Conservation (phyloP, 1,140 invertebrate species). For the Pararge aegeria region DNA sequence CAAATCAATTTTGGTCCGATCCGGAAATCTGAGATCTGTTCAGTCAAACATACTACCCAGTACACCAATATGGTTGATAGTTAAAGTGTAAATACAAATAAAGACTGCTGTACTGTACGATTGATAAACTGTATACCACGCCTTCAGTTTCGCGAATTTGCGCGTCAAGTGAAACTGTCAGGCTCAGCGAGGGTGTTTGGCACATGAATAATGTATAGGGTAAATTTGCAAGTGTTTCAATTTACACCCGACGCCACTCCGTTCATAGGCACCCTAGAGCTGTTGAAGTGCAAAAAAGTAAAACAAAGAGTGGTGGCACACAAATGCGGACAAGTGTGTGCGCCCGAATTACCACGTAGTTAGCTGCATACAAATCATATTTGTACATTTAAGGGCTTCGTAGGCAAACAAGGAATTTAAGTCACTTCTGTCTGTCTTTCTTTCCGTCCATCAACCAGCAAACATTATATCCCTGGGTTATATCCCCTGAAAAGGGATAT, state of each 20-base stretch:
- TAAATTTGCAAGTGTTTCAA: constrained; percentile 79
- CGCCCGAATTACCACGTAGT: constrained; percentile 41
- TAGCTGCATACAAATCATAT: constrained; percentile 4
- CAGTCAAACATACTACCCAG: too few species aligned
- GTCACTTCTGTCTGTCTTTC: too few species aligned
- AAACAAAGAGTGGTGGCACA: constrained; percentile 52
- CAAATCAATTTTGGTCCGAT: too few species aligned
- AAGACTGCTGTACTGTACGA: constrained; percentile 20
- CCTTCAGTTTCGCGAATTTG: constrained; percentile 48
- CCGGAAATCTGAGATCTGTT: too few species aligned
- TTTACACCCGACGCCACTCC: constrained; percentile 72
- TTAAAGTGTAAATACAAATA: too few species aligned
- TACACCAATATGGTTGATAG: too few species aligned
- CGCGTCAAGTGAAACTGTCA: constrained; percentile 66
- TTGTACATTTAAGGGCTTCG: too few species aligned
- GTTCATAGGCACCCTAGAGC: constrained; percentile 64
- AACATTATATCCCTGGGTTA: too few species aligned
- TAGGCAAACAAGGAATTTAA: too few species aligned
- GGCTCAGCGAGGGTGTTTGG: constrained; percentile 63
- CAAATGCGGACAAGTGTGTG: constrained; percentile 37
- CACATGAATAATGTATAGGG: constrained; percentile 75
- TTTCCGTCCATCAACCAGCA: too few species aligned
- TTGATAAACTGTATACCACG: constrained; percentile 25
- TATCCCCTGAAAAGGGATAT: too few species aligned
- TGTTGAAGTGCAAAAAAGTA: constrained; percentile 69